Evolutionary conservation across 2,113 vertebrate species (phyloP).

Genomic region (Alethe castanea): DNA sequence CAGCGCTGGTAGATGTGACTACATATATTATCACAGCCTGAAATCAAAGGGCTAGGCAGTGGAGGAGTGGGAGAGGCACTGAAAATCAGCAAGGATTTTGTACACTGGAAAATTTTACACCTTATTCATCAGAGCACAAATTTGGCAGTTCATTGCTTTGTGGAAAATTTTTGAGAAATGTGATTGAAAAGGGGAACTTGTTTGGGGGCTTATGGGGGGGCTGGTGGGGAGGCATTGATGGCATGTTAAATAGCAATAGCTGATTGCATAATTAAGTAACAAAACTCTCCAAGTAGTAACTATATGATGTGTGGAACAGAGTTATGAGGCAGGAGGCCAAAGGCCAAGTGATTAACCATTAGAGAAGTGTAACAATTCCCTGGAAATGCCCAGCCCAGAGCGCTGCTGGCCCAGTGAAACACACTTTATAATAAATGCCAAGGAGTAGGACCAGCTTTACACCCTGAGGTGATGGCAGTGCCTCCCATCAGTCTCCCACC

Average conservation of each 20-base stretch:
- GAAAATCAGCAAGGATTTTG: background rate
- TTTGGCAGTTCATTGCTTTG: background rate
- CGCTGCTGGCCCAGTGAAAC: background rate
- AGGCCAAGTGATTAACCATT: slow-evolving; percentile 26
- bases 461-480: background rate
- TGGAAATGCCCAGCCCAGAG: background rate
- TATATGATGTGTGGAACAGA: slow-evolving; percentile 9
- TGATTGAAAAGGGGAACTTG: background rate
- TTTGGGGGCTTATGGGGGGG: background rate
- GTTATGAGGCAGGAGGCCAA: slow-evolving; percentile 29
- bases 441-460: background rate
- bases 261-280: slow-evolving; percentile 41
- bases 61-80: background rate
- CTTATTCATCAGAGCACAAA: background rate
- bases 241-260: background rate
- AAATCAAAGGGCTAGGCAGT: background rate
- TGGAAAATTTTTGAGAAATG: background rate
- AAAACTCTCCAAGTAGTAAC: slow-evolving; percentile 43
- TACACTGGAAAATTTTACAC: background rate
- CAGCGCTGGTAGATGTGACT: background rate
- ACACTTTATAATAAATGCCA: background rate
- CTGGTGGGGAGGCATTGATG: background rate
- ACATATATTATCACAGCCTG: background rate
- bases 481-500: background rate
- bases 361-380: slow-evolving; percentile 24